These are phyloP conservation scores for Cherax destructor DNA, from an alignment of 1,140 invertebrate genomes.

Conservation along the genomic window DNA sequence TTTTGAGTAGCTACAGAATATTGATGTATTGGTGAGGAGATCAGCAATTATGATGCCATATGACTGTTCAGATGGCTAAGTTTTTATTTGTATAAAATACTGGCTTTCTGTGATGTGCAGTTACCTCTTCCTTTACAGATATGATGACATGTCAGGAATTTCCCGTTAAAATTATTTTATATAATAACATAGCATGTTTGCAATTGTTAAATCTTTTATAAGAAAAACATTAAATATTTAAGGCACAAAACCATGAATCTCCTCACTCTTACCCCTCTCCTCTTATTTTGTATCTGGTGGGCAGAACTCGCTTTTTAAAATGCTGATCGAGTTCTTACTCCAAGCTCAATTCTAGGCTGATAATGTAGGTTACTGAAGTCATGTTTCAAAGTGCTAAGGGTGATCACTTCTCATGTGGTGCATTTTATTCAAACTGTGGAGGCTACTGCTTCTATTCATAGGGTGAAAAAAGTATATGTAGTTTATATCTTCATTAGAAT, in stretches of 20 bases:
- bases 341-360: conserved; percentile 32
- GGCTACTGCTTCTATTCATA: conserved; percentile 61
- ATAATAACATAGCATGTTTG: not conserved
- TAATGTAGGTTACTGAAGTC: conserved; percentile 18
- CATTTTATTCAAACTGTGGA: conserved; percentile 62
- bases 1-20: conserved; percentile 16
- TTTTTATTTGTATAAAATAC: not conserved
- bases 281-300: not conserved
- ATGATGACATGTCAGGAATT: not conserved
- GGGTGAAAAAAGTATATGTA: conserved; percentile 14
- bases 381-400: not conserved
- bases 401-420: conserved; percentile 29
- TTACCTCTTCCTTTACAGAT: not conserved
- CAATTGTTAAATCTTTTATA: not conserved
- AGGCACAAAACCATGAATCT: conserved; percentile 26
- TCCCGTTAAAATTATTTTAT: not conserved
- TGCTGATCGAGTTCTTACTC: conserved; percentile 6
- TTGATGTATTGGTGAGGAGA: conserved; percentile 43
- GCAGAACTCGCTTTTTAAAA: conserved; percentile 6
- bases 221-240: not conserved
- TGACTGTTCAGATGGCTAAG: not conserved
- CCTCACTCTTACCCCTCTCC: conserved; percentile 16
- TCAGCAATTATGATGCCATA: conserved; percentile 17
- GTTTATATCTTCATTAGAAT: conserved; percentile 32
- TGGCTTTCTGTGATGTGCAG: not conserved